Evolutionary conservation across 2,888 invertebrate genomes (phyloP).

Genomic region (Agrotis clavis): DNA sequence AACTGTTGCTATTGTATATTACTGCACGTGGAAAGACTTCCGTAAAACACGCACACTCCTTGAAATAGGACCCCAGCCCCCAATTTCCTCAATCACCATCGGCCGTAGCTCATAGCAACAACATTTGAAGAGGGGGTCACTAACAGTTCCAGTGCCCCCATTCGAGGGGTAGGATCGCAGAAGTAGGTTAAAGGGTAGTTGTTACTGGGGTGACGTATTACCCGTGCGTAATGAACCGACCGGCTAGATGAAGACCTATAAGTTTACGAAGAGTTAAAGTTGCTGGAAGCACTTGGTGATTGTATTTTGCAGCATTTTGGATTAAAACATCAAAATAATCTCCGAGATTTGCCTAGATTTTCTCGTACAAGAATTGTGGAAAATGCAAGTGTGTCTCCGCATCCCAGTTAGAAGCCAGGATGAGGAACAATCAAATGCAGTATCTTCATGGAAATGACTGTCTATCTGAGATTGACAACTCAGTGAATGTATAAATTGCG

Average conservation of each 20-base stretch:
- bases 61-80: not conserved
- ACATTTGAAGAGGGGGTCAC: constrained; percentile 34
- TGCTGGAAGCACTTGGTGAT: constrained; percentile 22
- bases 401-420: too few species aligned
- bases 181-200: constrained; percentile 54
- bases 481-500: too few species aligned
- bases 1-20: too few species aligned
- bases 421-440: too few species aligned
- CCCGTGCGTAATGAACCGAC: constrained; percentile 65
- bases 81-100: constrained; percentile 34
- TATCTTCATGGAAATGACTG: too few species aligned
- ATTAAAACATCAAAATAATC: not conserved
- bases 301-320: not conserved
- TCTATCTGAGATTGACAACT: too few species aligned
- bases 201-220: constrained; percentile 52
- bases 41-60: not conserved
- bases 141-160: constrained; percentile 30
- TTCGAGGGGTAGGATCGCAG: constrained; percentile 34
- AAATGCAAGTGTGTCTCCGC: too few species aligned
- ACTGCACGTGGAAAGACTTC: not conserved
- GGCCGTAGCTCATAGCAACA: constrained; percentile 19
- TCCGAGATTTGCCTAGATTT: not conserved
- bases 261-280: constrained; percentile 26
- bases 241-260: constrained; percentile 60
- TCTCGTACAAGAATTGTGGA: too few species aligned